A percentile compares a stretch with the other conserved stretches of the same genome.
These are phyloP conservation scores for Dicerorhinus sumatrensis DNA, from an alignment of 2,113 vertebrate species.

Conservation along the genomic window DNA sequence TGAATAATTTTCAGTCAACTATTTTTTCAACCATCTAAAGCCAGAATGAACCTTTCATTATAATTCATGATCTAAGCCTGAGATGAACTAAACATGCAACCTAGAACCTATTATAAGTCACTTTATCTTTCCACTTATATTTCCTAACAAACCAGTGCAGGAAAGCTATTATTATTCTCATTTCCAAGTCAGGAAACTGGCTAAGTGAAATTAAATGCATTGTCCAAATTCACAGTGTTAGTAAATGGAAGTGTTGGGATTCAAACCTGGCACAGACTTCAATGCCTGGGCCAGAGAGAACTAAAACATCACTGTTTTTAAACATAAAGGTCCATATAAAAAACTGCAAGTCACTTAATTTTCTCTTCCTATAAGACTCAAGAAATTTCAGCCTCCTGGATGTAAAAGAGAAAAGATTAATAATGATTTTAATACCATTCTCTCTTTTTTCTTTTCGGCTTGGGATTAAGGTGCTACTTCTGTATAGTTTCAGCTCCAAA, in stretches of 20 bases:
- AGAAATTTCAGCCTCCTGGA: not conserved
- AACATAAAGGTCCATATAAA: not conserved
- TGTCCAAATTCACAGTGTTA: not conserved
- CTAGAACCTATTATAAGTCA: not conserved
- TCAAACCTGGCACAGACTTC: not conserved
- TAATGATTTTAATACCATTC: not conserved
- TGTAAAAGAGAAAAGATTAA: not conserved
- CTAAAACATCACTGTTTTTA: not conserved
- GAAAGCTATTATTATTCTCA: not conserved
- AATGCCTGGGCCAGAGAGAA: not conserved
- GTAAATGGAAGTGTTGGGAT: not conserved
- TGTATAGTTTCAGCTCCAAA: not conserved
- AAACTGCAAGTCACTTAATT: not conserved
- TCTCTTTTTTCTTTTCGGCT: not conserved
- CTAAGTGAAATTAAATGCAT: not conserved
- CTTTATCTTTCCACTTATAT: not conserved
- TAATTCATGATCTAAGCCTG: not conserved
- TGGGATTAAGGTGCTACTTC: not conserved
- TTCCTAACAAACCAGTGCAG: not conserved
- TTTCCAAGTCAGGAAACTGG: not conserved
- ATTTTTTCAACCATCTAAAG: not conserved
- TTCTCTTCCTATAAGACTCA: not conserved
- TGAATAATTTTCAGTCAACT: not conserved
- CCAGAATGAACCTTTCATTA: not conserved
- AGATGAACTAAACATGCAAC: slow-evolving; percentile 7